A percentile compares a stretch with the other conserved stretches of the same genome.
These are phyloP conservation scores for Chaenocephalus aceratus DNA, from an alignment of 2,113 vertebrate genomes.

Conservation along the genomic window DNA sequence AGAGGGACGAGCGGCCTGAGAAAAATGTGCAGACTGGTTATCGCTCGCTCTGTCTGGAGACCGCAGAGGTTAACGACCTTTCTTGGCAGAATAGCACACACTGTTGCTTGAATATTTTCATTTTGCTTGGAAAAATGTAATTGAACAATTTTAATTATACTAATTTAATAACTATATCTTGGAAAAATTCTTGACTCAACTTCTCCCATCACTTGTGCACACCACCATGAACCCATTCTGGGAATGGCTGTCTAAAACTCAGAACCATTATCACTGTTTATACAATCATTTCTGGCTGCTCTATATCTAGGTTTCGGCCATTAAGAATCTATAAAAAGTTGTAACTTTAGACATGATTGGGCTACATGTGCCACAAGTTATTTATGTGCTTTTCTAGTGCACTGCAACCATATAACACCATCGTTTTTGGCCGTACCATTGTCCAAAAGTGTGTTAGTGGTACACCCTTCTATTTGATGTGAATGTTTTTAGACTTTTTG, in stretches of 20 bases:
- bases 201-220: background rate
- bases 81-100: slow-evolving; percentile 23
- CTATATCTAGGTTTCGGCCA: background rate
- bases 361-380: background rate
- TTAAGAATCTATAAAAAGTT: background rate
- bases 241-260: background rate
- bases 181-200: no score
- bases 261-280: no score
- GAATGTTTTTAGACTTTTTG: background rate
- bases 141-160: slow-evolving; percentile 14
- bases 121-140: slow-evolving; percentile 29
- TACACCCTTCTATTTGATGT: background rate
- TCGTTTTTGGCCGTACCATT: background rate
- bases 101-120: slow-evolving; percentile 26
- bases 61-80: slow-evolving; percentile 45
- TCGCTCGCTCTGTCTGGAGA: slow-evolving; percentile 17
- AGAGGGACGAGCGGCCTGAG: slow-evolving; percentile 20
- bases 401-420: no score
- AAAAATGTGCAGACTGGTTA: slow-evolving; percentile 46
- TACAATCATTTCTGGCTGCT: background rate
- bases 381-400: background rate
- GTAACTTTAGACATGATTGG: background rate
- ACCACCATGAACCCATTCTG: background rate
- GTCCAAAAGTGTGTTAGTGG: background rate
- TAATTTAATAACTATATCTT: no score